Evolutionary conservation across 2,797 vertebrate species (phyloP).

Genomic region (Graptemys geographica): DNA sequence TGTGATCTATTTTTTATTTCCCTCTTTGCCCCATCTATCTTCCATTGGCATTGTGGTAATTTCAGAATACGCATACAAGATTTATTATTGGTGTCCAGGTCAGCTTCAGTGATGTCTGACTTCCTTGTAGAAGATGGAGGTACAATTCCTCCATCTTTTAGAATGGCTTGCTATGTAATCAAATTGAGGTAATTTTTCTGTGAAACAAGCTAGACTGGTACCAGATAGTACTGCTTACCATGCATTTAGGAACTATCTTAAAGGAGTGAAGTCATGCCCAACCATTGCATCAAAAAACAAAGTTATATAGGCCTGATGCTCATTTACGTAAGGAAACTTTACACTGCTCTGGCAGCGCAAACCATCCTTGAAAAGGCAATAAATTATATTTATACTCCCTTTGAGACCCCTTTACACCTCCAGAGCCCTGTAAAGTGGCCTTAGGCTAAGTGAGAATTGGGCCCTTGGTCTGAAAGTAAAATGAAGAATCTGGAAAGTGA

Average conservation of each 20-base stretch:
- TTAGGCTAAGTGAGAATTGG: slow-evolving; percentile 13
- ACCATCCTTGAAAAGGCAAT: slow-evolving; percentile 11
- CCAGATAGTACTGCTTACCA: slow-evolving; percentile 25
- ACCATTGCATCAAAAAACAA: not conserved
- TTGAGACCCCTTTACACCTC: not conserved
- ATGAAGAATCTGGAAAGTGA: slow-evolving; percentile 1
- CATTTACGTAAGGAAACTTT: slow-evolving; percentile 19
- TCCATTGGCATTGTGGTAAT: fast-evolving
- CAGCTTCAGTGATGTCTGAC: not conserved
- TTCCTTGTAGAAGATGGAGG: not conserved
- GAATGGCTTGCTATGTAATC: slow-evolving; percentile 40
- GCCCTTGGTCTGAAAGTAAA: slow-evolving; percentile 1
- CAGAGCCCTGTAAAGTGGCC: slow-evolving; percentile 1
- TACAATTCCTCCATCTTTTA: not conserved
- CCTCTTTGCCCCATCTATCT: not conserved
- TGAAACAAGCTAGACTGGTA: slow-evolving; percentile 11
- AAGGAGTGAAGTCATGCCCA: not conserved
- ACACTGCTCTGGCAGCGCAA: not conserved
- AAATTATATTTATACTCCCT: slow-evolving; percentile 40
- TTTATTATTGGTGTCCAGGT: slow-evolving; percentile 12
- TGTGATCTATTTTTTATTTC: not conserved
- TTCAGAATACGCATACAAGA: not conserved
- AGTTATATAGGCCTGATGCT: slow-evolving; percentile 30
- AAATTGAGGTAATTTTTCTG: slow-evolving; percentile 12
- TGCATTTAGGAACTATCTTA: not conserved